Conservation (phyloP, 2,797 vertebrate genomes). For the Gouania willdenowi region DNA sequence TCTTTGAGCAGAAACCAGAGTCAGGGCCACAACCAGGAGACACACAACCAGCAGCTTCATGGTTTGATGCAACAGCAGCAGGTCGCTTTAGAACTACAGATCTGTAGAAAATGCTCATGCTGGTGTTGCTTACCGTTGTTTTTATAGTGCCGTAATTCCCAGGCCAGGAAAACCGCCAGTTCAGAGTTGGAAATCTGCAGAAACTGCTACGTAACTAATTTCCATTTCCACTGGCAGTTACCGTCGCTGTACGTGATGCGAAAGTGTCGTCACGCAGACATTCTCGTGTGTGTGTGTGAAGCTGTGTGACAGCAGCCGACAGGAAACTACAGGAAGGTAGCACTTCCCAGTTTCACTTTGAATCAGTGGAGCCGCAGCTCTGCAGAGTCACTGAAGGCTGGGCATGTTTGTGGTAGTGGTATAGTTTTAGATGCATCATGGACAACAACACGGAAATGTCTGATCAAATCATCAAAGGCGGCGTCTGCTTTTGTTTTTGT, state of each 20-base stretch:
- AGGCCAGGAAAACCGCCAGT: conserved; percentile 84
- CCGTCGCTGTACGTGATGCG: conserved; percentile 71
- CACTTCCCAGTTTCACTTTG: conserved; percentile 92
- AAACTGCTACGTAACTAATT: conserved; percentile 89
- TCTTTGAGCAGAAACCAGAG: background rate
- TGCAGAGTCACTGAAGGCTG: conserved; percentile 43
- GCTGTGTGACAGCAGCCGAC: conserved; percentile 79
- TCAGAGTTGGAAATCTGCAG: conserved; percentile 86
- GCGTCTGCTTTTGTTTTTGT: too few relatives aligned
- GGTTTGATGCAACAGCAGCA: conserved; percentile 7
- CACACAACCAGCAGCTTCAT: conserved; percentile 71
- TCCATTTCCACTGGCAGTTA: conserved; percentile 95
- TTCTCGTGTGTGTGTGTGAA: conserved; percentile 78
- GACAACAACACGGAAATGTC: conserved; percentile 59
- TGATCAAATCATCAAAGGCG: too few relatives aligned
- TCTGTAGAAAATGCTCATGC: conserved; percentile 65
- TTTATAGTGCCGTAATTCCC: conserved; percentile 93
- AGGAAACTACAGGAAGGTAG: conserved; percentile 89
- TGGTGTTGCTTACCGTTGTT: conserved; percentile 73
- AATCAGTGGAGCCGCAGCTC: conserved; percentile 70
- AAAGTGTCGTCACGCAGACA: conserved; percentile 57
- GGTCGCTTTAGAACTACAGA: conserved; percentile 31
- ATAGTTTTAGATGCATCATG: conserved; percentile 36
- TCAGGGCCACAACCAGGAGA: conserved; percentile 65
- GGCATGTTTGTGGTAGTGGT: conserved; percentile 61